These are phyloP conservation scores for Platycheirus rosarum DNA, from an alignment of 2,888 invertebrate genomes.

Conservation along the genomic window DNA sequence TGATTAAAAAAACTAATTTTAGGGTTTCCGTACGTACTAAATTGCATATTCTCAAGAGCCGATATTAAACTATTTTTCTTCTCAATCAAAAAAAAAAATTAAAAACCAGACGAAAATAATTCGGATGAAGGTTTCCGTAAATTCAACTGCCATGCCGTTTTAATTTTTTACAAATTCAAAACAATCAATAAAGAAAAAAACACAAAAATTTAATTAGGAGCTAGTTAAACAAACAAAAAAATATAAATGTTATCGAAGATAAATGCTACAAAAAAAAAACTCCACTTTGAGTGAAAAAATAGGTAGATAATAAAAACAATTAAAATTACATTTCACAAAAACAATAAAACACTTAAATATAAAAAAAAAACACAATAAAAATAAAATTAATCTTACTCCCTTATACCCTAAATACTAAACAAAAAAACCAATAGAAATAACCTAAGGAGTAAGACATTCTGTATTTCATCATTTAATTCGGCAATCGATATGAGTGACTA, in stretches of 20 bases:
- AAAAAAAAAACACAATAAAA: conserved; percentile 31
- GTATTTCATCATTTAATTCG: conserved; percentile 40
- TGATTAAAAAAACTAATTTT: too few relatives aligned
- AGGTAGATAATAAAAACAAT: conserved; percentile 14
- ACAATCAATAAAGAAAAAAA: conserved; percentile 41
- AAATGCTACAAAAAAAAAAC: conserved; percentile 23
- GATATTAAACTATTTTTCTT: neutral
- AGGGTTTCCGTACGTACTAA: too few relatives aligned
- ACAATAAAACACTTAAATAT: conserved; percentile 41
- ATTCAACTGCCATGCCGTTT: conserved; percentile 69
- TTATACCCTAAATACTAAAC: conserved; percentile 69
- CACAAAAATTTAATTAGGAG: conserved; percentile 30
- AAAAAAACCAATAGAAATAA: conserved; percentile 81
- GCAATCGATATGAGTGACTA: neutral
- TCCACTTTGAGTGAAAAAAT: conserved; percentile 52
- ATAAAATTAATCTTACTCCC: conserved; percentile 23
- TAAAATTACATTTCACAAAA: conserved; percentile 38
- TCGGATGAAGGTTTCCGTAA: conserved; percentile 68
- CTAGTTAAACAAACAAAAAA: conserved; percentile 19
- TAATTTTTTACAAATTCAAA: conserved; percentile 42
- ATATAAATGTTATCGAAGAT: neutral
- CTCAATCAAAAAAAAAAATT: conserved; percentile 3
- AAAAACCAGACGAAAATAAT: conserved; percentile 17
- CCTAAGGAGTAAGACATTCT: conserved; percentile 72
- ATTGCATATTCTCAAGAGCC: too few relatives aligned